phyloP scores from a whole-genome alignment of 1,140 invertebrate species.

The Drosophila quadrilineata region DNA sequence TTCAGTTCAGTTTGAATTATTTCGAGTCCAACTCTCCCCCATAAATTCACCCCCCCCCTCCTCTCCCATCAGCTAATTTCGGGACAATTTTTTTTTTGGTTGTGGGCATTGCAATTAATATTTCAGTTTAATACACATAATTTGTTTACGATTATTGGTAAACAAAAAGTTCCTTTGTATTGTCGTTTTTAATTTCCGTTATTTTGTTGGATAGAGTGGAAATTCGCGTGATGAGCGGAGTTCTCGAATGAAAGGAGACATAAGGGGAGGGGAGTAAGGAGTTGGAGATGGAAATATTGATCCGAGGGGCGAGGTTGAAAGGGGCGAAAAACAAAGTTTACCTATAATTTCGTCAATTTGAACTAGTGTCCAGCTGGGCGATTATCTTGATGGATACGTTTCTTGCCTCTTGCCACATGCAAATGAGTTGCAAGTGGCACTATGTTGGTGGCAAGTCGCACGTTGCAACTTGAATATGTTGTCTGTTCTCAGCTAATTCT shows the following conservation, averaged over 20 bases:
- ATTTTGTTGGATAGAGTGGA: slow-evolving; percentile 47
- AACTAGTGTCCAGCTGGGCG: slow-evolving; percentile 1
- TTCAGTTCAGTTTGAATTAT: too few species aligned
- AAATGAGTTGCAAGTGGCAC: slow-evolving; percentile 26
- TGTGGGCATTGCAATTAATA: slow-evolving; percentile 41
- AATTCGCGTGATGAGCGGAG: slow-evolving; percentile 55
- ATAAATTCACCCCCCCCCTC: background rate
- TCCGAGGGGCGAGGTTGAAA: slow-evolving; percentile 4
- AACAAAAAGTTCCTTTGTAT: slow-evolving; percentile 47
- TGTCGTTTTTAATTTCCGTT: too few species aligned
- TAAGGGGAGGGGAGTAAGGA: background rate
- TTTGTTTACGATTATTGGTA: slow-evolving; percentile 71
- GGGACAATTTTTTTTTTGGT: background rate
- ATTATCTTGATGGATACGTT: slow-evolving; percentile 34
- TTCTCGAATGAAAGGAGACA: background rate
- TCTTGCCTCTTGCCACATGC: slow-evolving; percentile 32
- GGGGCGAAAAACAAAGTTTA: too few species aligned
- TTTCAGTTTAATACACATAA: slow-evolving; percentile 71
- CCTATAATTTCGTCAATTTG: background rate
- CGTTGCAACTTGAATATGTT: too few species aligned
- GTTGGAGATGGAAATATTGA: slow-evolving; percentile 61
- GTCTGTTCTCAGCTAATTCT: slow-evolving; percentile 12
- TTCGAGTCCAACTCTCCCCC: too few species aligned
- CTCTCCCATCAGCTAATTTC: background rate
- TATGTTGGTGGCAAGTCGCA: too few species aligned